These are phyloP conservation scores for Clitarchus hookeri DNA, from an alignment of 2,888 invertebrate species.

Conservation along the genomic window DNA sequence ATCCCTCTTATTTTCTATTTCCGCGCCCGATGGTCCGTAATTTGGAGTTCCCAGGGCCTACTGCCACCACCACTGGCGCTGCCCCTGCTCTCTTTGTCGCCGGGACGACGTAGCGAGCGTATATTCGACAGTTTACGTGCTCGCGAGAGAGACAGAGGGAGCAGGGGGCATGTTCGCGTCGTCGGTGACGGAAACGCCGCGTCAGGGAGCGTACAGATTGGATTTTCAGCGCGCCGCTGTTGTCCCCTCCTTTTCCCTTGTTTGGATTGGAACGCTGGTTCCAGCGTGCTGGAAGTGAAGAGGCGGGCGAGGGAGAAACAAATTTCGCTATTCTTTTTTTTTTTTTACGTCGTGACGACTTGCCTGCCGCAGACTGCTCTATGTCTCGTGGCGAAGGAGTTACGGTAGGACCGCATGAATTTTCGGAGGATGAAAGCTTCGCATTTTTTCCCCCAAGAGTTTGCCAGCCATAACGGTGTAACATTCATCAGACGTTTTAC, in stretches of 20 bases:
- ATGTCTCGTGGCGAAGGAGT: too few species aligned
- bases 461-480: too few species aligned
- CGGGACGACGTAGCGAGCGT: neutral
- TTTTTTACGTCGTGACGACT: neutral
- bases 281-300: neutral
- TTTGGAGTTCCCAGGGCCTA: neutral
- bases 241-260: neutral
- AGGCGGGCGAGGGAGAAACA: neutral
- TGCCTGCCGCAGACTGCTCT: neutral
- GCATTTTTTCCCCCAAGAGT: too few species aligned
- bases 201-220: neutral
- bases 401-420: too few species aligned
- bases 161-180: neutral
- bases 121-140: neutral
- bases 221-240: slow-evolving; percentile 7
- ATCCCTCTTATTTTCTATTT: neutral
- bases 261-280: neutral
- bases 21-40: slow-evolving; percentile 9
- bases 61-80: neutral
- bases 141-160: neutral
- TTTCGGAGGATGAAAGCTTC: too few species aligned
- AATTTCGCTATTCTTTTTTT: neutral
- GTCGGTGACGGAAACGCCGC: neutral
- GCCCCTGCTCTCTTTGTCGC: neutral
- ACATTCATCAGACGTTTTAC: too few species aligned